A percentile compares a stretch with the other conserved stretches of the same genome.
phyloP scores from a whole-genome alignment of 2,113 vertebrate species.

The Dicrurus megarhynchus region DNA sequence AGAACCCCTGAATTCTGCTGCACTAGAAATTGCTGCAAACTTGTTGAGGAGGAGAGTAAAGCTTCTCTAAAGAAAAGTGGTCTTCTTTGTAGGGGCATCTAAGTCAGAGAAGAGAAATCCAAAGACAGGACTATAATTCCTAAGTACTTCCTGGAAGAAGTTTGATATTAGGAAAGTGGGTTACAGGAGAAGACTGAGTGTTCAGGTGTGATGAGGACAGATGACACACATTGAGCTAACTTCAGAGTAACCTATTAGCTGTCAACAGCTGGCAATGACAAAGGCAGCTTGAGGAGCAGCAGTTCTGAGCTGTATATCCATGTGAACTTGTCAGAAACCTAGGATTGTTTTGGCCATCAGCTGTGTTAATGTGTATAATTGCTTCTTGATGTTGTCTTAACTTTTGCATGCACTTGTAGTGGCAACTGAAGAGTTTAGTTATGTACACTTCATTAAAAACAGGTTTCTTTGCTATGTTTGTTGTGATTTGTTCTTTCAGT shows the following conservation, averaged over 20 bases:
- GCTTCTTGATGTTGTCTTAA: conserved; percentile 36
- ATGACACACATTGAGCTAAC: not conserved
- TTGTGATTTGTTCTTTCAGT: not conserved
- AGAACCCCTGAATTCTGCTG: not conserved
- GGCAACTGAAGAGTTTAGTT: not conserved
- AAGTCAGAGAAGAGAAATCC: not conserved
- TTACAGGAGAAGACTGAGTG: not conserved
- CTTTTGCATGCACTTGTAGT: not conserved
- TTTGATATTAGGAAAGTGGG: not conserved
- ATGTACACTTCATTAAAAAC: conserved; percentile 1
- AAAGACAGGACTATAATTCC: not conserved
- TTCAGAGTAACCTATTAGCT: not conserved
- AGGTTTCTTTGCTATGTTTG: not conserved
- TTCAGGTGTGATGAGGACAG: not conserved
- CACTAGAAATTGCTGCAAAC: not conserved
- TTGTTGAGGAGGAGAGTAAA: not conserved
- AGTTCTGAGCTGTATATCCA: not conserved
- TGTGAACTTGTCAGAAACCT: not conserved
- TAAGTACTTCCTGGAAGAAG: not conserved
- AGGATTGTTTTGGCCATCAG: not conserved
- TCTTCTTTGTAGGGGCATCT: not conserved
- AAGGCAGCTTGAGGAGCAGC: not conserved
- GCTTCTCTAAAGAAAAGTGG: not conserved
- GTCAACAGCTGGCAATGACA: not conserved
- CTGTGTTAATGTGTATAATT: not conserved